Base-by-base conservation (phyloP, 2,888 invertebrate species). In the Acrobeloides nanus region DNA sequence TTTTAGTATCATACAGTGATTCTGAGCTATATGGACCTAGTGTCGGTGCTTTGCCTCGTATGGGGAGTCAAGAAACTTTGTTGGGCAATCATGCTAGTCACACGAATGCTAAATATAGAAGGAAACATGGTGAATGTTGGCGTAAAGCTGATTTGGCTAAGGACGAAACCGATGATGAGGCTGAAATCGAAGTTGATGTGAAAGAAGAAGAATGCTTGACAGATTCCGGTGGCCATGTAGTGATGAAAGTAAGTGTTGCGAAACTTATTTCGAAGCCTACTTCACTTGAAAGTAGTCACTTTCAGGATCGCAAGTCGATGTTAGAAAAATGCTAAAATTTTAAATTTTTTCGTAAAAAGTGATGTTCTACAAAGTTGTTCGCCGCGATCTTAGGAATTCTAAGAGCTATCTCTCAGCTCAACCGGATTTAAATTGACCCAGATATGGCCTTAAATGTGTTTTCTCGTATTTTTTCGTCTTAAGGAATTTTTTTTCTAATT, bases 111-210 rank as follows among this genome's bases (percentile, higher is more conserved):
- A 48, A 62, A 38, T 66, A 68, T 35, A 60, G 64, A 31, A 57
- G 63, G 18, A 56, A 51, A 34, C 56, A 56, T 23, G 60, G 59
- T n/a, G 63, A 64, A 10, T 56, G 60, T 32, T 68, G 68, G 66
- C 45, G 56, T 6, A 59, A 62, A 33, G 54, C 65, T 15, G 59
- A 58, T 25, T 43, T 32, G 54, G 43, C 31, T 57, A 61, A 15
- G 53, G 46, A 42, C 24, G 51, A 38, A 43, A n/a, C 34, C 6
- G 51, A 55, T 4, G 62, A 62, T 37, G 61, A 57, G 25, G 62
- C 63, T 25, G 57, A 60, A 41, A 38, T 59, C 23, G 58, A 57
- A 46, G 56, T 51, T 21, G 38, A 49, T 43, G 58, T 68, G 4
- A 61, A 57, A 31, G 65, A 67, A 38, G 61, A 69, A 15, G 44